A percentile compares a stretch with the other conserved stretches of the same genome.
These are phyloP conservation scores for Caenorhabditis virilis DNA, from an alignment of 2,888 invertebrate genomes.

Conservation along the genomic window DNA sequence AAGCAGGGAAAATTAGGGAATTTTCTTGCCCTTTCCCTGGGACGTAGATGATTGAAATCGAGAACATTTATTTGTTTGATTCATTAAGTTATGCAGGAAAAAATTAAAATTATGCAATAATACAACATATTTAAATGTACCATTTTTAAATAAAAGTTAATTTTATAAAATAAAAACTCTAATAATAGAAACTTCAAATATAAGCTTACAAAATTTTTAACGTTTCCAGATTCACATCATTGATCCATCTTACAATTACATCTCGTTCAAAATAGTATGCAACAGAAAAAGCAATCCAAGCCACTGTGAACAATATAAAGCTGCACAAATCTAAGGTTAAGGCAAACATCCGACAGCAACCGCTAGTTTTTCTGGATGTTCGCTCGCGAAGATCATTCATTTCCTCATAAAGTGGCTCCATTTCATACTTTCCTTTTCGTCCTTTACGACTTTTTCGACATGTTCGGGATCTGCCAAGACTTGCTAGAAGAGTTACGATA, in stretches of 20 bases:
- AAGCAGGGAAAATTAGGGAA: no score
- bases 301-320: constrained; percentile 29
- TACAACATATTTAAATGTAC: no score
- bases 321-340: constrained; percentile 41
- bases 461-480: constrained; percentile 42
- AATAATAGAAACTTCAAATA: no score
- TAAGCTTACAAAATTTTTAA: no score
- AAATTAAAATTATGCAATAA: no score
- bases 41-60: no score
- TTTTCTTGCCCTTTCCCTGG: no score
- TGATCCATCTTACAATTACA: background rate
- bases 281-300: constrained; percentile 21
- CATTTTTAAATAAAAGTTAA: no score
- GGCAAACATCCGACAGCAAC: constrained; percentile 47
- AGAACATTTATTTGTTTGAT: no score
- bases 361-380: constrained; percentile 45
- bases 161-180: no score
- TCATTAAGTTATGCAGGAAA: no score
- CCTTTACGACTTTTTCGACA: constrained; percentile 10
- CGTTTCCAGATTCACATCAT: background rate
- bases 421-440: constrained; percentile 40
- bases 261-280: background rate
- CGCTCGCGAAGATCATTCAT: constrained; percentile 54
- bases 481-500: constrained; percentile 49
- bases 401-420: constrained; percentile 59